Evolutionary conservation across 2,797 vertebrate species (phyloP).

Genomic region (Graptemys geographica): DNA sequence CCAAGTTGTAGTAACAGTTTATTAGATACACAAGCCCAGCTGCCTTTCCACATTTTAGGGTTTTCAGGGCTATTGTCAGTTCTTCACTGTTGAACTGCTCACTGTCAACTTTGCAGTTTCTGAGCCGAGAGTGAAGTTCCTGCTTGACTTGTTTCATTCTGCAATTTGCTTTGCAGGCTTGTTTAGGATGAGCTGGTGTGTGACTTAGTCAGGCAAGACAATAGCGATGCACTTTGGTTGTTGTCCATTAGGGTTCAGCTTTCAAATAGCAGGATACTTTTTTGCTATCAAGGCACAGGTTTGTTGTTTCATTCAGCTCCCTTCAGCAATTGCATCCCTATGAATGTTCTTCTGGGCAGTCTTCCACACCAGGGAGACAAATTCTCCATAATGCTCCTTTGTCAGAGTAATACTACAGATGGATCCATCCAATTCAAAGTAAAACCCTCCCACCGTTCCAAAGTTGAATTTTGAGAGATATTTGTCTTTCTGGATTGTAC

Average conservation of each 20-base stretch:
- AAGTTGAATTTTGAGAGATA: not conserved
- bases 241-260: not conserved
- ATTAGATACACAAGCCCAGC: not conserved
- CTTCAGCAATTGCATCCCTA: not conserved
- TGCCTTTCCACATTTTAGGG: not conserved
- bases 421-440: not conserved
- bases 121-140: not conserved
- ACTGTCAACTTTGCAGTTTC: not conserved
- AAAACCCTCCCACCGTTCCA: not conserved
- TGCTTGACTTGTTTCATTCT: not conserved
- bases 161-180: not conserved
- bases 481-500: not conserved
- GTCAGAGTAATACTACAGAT: not conserved
- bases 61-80: not conserved
- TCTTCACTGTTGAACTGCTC: not conserved
- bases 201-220: not conserved
- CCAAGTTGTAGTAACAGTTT: not conserved
- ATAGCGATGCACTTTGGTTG: not conserved
- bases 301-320: not conserved
- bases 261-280: not conserved
- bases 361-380: not conserved
- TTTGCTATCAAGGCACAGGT: not conserved
- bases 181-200: not conserved
- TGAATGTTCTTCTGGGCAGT: not conserved
- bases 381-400: not conserved